Conservation (phyloP, 2,888 invertebrate genomes). For the Sarcophaga rosellei region DNA sequence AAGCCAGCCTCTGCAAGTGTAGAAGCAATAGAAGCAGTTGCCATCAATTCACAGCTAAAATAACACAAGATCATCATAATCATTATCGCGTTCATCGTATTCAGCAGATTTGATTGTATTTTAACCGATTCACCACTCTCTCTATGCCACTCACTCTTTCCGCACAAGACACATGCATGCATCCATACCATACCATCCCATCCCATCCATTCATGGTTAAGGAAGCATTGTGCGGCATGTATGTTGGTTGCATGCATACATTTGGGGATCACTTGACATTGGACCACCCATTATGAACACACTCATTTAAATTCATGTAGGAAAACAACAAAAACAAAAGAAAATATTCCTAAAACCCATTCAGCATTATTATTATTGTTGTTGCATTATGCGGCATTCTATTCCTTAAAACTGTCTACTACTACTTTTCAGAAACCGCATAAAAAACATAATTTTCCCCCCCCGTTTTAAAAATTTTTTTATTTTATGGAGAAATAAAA, state of each 20-base stretch:
- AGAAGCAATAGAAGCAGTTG: conserved; percentile 62
- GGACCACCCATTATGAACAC: conserved; percentile 63
- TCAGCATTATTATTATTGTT: conserved; percentile 1
- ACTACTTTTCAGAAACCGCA: conserved; percentile 63
- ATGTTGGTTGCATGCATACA: conserved; percentile 15
- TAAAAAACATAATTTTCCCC: conserved; percentile 28
- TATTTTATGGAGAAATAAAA: conserved; percentile 56
- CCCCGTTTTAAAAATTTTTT: background rate
- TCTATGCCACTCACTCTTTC: background rate
- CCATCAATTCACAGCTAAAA: conserved; percentile 69
- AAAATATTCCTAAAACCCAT: background rate
- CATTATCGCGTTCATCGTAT: conserved; percentile 40
- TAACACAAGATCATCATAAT: conserved; percentile 66
- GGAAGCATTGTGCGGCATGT: conserved; percentile 44
- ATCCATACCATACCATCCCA: background rate
- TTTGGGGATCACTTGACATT: conserved; percentile 61
- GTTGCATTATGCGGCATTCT: conserved; percentile 49
- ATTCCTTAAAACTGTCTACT: conserved; percentile 58
- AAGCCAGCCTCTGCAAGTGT: conserved; percentile 69
- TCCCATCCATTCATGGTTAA: background rate
- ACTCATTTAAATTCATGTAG: background rate
- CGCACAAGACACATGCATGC: background rate
- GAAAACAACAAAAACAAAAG: background rate
- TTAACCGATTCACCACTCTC: conserved; percentile 65
- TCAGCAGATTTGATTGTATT: conserved; percentile 72